phyloP scores from a whole-genome alignment of 2,797 vertebrate genomes.

The Clarias platycephalus region DNA sequence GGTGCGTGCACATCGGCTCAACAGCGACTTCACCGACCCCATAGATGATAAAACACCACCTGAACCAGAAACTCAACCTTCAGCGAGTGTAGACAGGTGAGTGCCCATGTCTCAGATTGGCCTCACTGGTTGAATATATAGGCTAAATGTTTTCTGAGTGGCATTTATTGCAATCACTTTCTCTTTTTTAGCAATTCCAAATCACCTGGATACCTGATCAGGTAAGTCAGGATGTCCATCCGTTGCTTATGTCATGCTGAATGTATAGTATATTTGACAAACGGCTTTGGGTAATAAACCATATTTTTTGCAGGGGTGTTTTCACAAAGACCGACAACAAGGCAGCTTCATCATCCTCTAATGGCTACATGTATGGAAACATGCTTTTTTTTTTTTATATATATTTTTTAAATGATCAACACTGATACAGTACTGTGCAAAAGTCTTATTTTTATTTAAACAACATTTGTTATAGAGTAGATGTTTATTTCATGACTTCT shows the following conservation, averaged over 20 bases:
- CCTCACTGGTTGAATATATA: not conserved
- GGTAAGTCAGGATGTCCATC: conserved; percentile 68
- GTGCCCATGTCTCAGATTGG: not conserved
- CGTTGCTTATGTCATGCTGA: not conserved
- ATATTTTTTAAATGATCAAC: not conserved
- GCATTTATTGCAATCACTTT: not conserved
- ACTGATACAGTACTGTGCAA: not conserved
- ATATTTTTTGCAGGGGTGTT: conserved; percentile 66
- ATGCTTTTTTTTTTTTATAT: no score
- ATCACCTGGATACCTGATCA: conserved; percentile 82
- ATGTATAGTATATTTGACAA: not conserved
- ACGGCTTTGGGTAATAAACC: not conserved
- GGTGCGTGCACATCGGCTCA: conserved; percentile 64
- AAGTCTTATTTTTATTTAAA: not conserved
- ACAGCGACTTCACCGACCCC: conserved; percentile 57
- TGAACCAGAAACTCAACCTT: conserved; percentile 32
- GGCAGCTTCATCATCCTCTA: conserved; percentile 57
- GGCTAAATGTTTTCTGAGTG: not conserved
- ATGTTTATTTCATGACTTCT: not conserved
- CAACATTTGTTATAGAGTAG: not conserved
- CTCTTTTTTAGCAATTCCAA: conserved; percentile 46
- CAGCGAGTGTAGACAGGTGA: conserved; percentile 65
- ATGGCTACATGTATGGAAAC: conserved; percentile 64
- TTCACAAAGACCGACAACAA: conserved; percentile 69
- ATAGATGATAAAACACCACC: conserved; percentile 59